phyloP scores from a whole-genome alignment of 2,888 invertebrate genomes.

The Ptilodon capucinus region DNA sequence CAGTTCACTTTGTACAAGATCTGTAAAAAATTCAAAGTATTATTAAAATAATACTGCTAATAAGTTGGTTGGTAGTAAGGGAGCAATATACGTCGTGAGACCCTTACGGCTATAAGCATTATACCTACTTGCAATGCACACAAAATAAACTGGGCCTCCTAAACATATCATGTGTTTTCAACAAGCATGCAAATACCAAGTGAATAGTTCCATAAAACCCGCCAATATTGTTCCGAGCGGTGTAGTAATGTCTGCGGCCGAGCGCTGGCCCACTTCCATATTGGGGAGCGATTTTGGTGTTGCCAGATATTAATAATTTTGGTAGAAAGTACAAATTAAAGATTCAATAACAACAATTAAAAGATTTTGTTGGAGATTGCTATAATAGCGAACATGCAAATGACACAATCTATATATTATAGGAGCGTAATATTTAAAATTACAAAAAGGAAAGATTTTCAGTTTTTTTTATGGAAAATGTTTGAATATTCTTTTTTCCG shows the following conservation, averaged over 20 bases:
- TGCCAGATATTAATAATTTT: background rate
- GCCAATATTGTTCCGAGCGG: constrained; percentile 30
- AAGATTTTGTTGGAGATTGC: background rate
- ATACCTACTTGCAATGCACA: background rate
- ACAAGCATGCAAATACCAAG: constrained; percentile 30
- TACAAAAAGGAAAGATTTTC: no score
- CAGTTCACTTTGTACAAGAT: no score
- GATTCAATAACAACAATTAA: background rate
- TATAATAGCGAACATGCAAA: background rate
- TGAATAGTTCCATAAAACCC: constrained; percentile 32
- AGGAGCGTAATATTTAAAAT: no score
- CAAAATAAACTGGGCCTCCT: background rate
- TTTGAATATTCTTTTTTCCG: no score
- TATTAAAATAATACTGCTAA: no score
- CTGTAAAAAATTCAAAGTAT: no score
- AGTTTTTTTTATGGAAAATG: no score
- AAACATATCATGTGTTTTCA: constrained; percentile 20
- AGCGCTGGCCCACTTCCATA: constrained; percentile 35
- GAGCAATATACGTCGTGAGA: background rate
- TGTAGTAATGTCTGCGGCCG: constrained; percentile 28
- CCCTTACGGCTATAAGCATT: background rate
- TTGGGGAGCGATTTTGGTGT: background rate
- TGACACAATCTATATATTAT: no score
- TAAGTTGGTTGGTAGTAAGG: no score
- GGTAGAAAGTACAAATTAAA: background rate